Percentiles rank a stretch among this genome's conserved stretches.
Conservation (phyloP, 2,113 vertebrate genomes). For the Porphyrio hochstetteri region DNA sequence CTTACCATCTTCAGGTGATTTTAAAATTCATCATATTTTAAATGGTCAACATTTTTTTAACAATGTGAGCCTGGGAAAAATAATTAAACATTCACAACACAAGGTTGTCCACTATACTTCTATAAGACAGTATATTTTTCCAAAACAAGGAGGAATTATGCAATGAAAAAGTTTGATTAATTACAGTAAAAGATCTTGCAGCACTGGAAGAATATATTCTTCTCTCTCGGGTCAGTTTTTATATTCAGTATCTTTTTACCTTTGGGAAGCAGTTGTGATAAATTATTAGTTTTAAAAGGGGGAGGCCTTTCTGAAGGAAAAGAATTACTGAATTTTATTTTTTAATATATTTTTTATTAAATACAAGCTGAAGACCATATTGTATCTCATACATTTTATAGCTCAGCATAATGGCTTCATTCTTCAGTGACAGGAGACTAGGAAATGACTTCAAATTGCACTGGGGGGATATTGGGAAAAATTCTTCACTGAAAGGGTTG, state of each 20-base stretch:
- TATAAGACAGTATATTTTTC: background rate
- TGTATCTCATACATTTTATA: background rate
- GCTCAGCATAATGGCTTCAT: background rate
- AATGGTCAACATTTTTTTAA: background rate
- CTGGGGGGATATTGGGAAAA: background rate
- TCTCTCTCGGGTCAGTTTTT: background rate
- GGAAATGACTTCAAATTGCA: background rate
- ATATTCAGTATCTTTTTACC: background rate
- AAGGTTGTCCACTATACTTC: background rate
- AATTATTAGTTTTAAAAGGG: background rate
- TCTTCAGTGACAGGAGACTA: background rate
- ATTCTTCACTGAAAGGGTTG: background rate
- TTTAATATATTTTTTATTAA: background rate
- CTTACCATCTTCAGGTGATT: background rate
- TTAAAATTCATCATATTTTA: background rate
- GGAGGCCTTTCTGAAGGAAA: background rate
- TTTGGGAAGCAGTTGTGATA: background rate
- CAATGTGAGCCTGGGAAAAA: background rate
- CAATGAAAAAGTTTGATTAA: background rate
- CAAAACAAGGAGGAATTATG: background rate
- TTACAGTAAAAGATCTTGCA: background rate
- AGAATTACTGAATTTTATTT: background rate
- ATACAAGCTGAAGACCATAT: background rate
- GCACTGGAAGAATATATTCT: background rate
- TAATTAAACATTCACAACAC: background rate